Percentiles rank a stretch among this genome's conserved stretches.
These are phyloP conservation scores for Euborellia annulipes DNA, from an alignment of 1,140 invertebrate genomes.

Conservation along the genomic window DNA sequence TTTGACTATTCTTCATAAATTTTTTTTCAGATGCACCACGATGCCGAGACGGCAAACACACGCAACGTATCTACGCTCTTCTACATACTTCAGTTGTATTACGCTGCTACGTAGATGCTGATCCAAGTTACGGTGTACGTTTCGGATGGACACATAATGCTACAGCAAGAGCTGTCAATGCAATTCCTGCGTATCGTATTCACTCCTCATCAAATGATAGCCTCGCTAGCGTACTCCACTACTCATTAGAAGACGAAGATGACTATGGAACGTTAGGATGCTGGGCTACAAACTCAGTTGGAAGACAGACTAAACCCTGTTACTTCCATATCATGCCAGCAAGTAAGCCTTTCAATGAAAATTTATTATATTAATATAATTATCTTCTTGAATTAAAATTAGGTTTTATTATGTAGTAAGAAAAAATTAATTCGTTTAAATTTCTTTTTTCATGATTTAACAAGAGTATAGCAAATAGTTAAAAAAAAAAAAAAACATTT, in stretches of 20 bases:
- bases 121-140: conserved; percentile 30
- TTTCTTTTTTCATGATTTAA: no score
- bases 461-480: no score
- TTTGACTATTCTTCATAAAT: no score
- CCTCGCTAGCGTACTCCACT: conserved; percentile 49
- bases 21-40: conserved; percentile 39
- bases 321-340: conserved; percentile 63
- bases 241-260: conserved; percentile 38
- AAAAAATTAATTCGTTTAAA: no score
- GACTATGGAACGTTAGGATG: conserved; percentile 71
- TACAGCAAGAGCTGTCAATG: conserved; percentile 43
- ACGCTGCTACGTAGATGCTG: conserved; percentile 64
- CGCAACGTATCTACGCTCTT: conserved; percentile 38
- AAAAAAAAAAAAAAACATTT: no score
- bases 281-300: conserved; percentile 70
- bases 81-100: conserved; percentile 41
- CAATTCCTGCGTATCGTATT: conserved; percentile 35
- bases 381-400: no score
- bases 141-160: conserved; percentile 72
- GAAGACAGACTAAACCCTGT: conserved; percentile 62
- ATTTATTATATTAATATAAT: no score
- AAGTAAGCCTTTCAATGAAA: no score
- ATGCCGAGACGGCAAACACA: conserved; percentile 38
- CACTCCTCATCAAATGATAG: no score
- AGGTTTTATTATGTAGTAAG: no score